Evolutionary conservation across 2,113 vertebrate species (phyloP).

Genomic region (Cephalopterus ornatus): DNA sequence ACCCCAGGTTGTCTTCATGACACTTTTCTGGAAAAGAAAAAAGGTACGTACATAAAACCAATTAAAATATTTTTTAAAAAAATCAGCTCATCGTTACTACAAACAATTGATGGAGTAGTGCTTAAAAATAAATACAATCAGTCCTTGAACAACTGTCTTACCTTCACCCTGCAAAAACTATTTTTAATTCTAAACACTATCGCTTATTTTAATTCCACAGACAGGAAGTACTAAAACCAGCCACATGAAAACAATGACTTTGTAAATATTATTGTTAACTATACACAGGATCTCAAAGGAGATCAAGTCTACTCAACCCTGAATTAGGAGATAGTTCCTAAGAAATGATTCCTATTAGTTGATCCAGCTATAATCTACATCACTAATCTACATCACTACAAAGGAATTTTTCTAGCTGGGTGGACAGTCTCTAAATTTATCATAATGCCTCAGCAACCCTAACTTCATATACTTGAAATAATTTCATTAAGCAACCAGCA

Average conservation of each 20-base stretch:
- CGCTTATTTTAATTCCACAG: not conserved
- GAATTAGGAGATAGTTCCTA: not conserved
- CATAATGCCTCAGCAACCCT: not conserved
- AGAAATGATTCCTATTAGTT: not conserved
- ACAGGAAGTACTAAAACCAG: not conserved
- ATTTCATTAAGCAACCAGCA: not conserved
- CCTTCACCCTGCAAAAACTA: not conserved
- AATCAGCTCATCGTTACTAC: not conserved
- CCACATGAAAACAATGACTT: not conserved
- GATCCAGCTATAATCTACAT: not conserved
- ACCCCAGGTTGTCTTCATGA: slow-evolving; percentile 97
- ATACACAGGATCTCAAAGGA: not conserved
- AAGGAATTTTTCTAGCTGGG: too few species aligned
- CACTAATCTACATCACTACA: too few species aligned
- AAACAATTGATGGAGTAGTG: not conserved
- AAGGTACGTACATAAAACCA: not conserved
- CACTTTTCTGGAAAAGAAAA: slow-evolving; percentile 80
- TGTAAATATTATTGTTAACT: not conserved
- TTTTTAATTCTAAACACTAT: not conserved
- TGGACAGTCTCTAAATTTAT: not conserved
- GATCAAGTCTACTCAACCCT: not conserved
- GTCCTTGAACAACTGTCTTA: not conserved
- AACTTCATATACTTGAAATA: not conserved
- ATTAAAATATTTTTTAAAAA: not conserved
- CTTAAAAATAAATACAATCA: not conserved